Percentiles rank a stretch among this genome's conserved stretches.
phyloP scores from a whole-genome alignment of 1,140 invertebrate species.

The Colletes latitarsis region DNA sequence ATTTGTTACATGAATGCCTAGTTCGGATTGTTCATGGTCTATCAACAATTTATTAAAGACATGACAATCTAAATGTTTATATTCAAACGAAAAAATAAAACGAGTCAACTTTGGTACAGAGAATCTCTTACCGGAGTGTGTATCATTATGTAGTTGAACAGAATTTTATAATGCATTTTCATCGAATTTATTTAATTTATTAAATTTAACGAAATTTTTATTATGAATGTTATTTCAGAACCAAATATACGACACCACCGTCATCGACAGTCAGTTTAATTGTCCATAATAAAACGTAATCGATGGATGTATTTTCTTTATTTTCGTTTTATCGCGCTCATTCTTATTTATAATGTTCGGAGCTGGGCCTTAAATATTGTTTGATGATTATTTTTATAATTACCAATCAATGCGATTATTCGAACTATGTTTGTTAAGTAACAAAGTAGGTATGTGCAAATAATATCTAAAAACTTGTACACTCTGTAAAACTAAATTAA shows the following conservation, averaged over 20 bases:
- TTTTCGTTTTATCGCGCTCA: constrained; percentile 18
- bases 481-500: background rate
- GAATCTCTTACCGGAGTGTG: background rate
- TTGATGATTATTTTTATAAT: constrained; percentile 52
- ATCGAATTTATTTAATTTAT: constrained; percentile 1
- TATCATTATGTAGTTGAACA: constrained; percentile 14
- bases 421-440: constrained; percentile 21
- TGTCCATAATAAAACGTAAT: background rate
- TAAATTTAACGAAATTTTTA: background rate
- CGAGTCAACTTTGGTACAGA: constrained; percentile 2
- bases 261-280: background rate
- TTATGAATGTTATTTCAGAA: background rate
- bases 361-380: constrained; percentile 25
- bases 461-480: background rate
- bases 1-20: constrained; percentile 45
- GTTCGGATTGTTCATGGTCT: constrained; percentile 15
- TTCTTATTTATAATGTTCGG: constrained; percentile 33
- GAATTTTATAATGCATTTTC: background rate
- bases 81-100: background rate
- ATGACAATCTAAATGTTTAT: constrained; percentile 37
- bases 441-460: constrained; percentile 24
- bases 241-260: too few relatives aligned
- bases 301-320: constrained; percentile 23
- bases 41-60: background rate
- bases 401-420: constrained; percentile 16